Evolutionary conservation across 2,797 vertebrate species (phyloP).

Genomic region (Naso thynnoides): DNA sequence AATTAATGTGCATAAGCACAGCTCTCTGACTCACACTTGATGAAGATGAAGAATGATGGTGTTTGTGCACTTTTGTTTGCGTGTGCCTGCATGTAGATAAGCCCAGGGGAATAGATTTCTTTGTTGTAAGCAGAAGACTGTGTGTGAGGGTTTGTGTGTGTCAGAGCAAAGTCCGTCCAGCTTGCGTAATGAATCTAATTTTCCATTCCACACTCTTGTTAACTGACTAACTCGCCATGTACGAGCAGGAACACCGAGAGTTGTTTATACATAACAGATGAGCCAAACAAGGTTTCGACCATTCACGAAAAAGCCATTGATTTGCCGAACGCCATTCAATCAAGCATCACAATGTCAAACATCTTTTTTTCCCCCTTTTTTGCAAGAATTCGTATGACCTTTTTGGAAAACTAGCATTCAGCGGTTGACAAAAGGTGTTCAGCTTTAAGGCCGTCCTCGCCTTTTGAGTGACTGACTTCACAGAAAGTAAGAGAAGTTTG

Average conservation of each 20-base stretch:
- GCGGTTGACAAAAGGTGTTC: conserved; percentile 28
- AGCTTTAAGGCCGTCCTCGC: conserved; percentile 22
- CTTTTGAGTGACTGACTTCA: conserved; percentile 21
- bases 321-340: conserved; percentile 28
- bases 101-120: conserved; percentile 32
- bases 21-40: conserved; percentile 48
- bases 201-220: conserved; percentile 54
- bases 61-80: conserved; percentile 1
- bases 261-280: conserved; percentile 62
- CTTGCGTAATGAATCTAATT: conserved; percentile 53
- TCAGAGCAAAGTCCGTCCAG: conserved; percentile 44
- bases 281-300: conserved; percentile 10
- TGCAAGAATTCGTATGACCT: conserved; percentile 34
- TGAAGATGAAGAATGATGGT: conserved; percentile 30
- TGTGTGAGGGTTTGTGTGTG: not conserved
- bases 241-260: conserved; percentile 22
- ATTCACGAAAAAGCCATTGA: conserved; percentile 43
- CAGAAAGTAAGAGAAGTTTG: conserved; percentile 27
- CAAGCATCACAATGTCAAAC: conserved; percentile 32
- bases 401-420: conserved; percentile 26
- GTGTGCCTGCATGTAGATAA: conserved; percentile 16
- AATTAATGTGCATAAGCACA: conserved; percentile 61
- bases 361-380: conserved; percentile 40
- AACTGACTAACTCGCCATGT: conserved; percentile 48
- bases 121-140: conserved; percentile 14